These are phyloP conservation scores for Parnassius apollo DNA, from an alignment of 2,888 invertebrate genomes.

Conservation along the genomic window DNA sequence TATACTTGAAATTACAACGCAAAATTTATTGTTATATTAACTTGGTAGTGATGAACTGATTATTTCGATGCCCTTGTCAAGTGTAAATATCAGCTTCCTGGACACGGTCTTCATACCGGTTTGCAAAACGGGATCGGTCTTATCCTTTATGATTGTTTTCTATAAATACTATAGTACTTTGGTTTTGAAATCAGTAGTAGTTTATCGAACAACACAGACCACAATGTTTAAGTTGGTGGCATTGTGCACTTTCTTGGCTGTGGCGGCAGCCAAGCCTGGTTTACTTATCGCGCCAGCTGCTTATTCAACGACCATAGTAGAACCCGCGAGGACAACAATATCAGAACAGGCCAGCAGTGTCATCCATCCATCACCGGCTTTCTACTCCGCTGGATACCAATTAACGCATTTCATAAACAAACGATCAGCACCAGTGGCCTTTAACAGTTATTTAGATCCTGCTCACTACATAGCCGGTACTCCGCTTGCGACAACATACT, in stretches of 20 bases:
- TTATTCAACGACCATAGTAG: constrained; percentile 45
- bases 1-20: too few relatives aligned
- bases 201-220: constrained; percentile 64
- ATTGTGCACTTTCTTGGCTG: constrained; percentile 82
- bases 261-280: constrained; percentile 71
- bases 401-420: constrained; percentile 57
- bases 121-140: constrained; percentile 63
- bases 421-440: constrained; percentile 37
- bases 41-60: constrained; percentile 52
- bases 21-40: constrained; percentile 2
- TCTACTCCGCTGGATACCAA: constrained; percentile 48
- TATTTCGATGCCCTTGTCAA: constrained; percentile 57
- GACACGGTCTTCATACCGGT: constrained; percentile 63
- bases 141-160: constrained; percentile 56
- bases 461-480: constrained; percentile 39
- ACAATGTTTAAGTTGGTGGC: constrained; percentile 79
- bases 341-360: constrained; percentile 66
- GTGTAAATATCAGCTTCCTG: constrained; percentile 72
- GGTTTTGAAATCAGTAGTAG: constrained; percentile 61
- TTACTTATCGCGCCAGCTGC: constrained; percentile 37
- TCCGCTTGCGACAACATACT: constrained; percentile 29
- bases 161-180: constrained; percentile 60
- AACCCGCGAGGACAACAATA: constrained; percentile 59
- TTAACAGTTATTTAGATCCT: constrained; percentile 41
- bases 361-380: constrained; percentile 63